Evolutionary conservation across 2,113 vertebrate species (phyloP).

Genomic region (Solea solea): DNA sequence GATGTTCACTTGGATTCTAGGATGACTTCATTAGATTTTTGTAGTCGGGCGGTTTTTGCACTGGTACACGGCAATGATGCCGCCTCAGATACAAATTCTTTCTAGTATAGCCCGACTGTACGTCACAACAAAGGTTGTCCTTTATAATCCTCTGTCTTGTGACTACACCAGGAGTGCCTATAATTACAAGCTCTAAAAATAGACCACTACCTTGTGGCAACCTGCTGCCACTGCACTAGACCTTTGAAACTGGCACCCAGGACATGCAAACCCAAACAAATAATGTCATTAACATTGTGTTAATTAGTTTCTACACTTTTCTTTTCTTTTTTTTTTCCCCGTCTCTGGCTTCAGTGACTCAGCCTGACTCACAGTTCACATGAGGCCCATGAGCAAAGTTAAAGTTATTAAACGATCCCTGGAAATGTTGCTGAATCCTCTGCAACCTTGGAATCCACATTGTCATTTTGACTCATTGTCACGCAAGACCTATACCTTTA

Average conservation of each 20-base stretch:
- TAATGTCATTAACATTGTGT: slow-evolving; percentile 10
- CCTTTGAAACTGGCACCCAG: slow-evolving; percentile 5
- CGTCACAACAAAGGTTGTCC: slow-evolving; percentile 35
- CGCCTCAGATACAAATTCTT: no score
- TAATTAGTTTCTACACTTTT: slow-evolving; percentile 50
- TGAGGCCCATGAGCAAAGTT: slow-evolving; percentile 50
- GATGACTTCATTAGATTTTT: no score
- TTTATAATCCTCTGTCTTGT: slow-evolving; percentile 25
- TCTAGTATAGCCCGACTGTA: no score
- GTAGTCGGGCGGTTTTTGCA: no score
- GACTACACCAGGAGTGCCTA: slow-evolving; percentile 27
- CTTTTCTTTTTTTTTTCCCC: neutral
- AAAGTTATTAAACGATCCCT: slow-evolving; percentile 23
- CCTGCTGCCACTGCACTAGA: slow-evolving; percentile 27
- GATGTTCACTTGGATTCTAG: no score
- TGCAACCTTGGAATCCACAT: slow-evolving; percentile 11
- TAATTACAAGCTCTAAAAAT: slow-evolving; percentile 42
- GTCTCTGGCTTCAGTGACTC: slow-evolving; percentile 23
- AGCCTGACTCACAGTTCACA: slow-evolving; percentile 41
- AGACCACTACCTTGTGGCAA: slow-evolving; percentile 28
- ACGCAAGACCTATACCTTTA: neutral
- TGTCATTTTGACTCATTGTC: neutral
- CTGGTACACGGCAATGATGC: no score
- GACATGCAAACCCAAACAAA: slow-evolving; percentile 55
- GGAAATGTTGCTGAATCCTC: slow-evolving; percentile 37